phyloP scores from a whole-genome alignment of 2,797 vertebrate genomes.

The Gambelia wislizenii region DNA sequence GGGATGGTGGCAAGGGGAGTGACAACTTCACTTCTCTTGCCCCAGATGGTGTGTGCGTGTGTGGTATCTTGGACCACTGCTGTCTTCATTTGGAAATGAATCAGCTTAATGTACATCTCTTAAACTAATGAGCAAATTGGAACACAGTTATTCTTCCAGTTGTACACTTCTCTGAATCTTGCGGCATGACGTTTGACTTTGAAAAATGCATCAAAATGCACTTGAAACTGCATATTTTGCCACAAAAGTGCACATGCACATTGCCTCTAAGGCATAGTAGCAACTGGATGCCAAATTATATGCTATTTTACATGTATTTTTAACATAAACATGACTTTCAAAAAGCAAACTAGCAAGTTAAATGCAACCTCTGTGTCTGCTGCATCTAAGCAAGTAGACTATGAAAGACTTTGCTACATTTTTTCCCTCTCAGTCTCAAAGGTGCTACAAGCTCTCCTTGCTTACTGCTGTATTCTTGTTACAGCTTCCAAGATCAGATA shows the following conservation, averaged over 20 bases:
- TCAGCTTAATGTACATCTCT: not conserved
- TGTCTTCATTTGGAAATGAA: not conserved
- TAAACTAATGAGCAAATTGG: not conserved
- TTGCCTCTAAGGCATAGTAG: not conserved
- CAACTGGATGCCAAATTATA: not conserved
- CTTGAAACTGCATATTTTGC: not conserved
- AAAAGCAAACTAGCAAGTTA: not conserved
- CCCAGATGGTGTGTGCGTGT: not conserved
- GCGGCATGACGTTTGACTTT: not conserved
- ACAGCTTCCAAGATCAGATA: no score
- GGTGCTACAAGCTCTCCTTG: no score
- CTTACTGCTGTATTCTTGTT: not conserved
- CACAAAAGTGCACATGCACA: not conserved
- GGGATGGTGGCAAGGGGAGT: not conserved
- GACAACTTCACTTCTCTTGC: not conserved
- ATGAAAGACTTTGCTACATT: no score
- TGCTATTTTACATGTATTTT: not conserved
- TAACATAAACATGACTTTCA: not conserved
- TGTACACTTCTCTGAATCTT: not conserved
- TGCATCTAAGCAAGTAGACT: no score
- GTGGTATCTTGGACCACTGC: not conserved
- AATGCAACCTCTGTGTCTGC: not conserved
- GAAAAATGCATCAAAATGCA: not conserved
- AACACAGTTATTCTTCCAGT: not conserved
- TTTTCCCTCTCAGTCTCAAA: no score